Evolutionary conservation across 2,797 vertebrate species (phyloP), one percentile per base, ranked within the genome.

Genomic region (Leuciscus waleckii): DNA sequence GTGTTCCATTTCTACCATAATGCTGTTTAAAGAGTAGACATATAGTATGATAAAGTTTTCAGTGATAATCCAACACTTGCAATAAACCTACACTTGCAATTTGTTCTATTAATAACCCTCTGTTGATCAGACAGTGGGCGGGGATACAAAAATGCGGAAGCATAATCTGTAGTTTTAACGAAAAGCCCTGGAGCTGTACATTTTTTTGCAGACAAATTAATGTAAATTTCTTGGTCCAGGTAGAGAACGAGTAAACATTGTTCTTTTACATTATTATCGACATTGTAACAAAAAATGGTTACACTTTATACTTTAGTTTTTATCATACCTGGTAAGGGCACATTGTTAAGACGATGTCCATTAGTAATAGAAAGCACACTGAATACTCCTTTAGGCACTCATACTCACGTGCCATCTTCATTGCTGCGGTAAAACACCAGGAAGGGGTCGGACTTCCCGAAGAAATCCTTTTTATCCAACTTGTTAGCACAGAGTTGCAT

Each of bases 401-500:
- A 70, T 13, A 94, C 95, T 96, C 90, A 99, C 98, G 98, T 99
- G 94, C 98, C 98, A 0, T 99, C 98, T 90, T 99, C 98, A 1
- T 99, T 99, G 92, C 98, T 99, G 89, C 98, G 96, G 89, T 98
- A 99, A 94, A 99, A 99, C 87, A 99, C 98, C 29, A 99, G 95
- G 93, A 99, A 99, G 39, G 98, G 98, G 91, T 99, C 98, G 0
- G 98, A 99, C 92, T 99, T 99, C 82, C 98, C 98, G 1, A 99
- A 99, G 92, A 99, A 99, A 91, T 99, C 98, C 92, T 99, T 99
- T 92, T 99, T 99, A 94, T 99, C 98, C 91, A 99, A 94, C 92
- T 99, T 99, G 94, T 99, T 99, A 88, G 97, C 98, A 6, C 98
- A 99, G 43, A 99, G 90, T 94, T 99, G 98, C 98, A 99, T 98